Percentiles rank a stretch among this genome's conserved stretches.
Evolutionary conservation across 2,113 vertebrate species (phyloP).

Genomic region (Mobula hypostoma): DNA sequence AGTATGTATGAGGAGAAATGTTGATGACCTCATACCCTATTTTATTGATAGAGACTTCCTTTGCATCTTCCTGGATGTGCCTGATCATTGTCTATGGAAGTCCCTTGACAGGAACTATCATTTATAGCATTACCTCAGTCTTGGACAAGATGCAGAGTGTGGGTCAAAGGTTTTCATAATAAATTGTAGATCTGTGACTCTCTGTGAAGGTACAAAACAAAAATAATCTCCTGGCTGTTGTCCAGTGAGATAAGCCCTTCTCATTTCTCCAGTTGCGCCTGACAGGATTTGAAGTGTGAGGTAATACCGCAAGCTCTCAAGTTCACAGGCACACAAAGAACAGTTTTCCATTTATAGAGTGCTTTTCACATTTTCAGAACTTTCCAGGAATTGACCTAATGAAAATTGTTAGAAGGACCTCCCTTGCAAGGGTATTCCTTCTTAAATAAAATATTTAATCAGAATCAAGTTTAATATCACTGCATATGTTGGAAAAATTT

Average conservation of each 20-base stretch:
- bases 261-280: background rate
- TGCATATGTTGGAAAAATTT: too few species aligned
- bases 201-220: background rate
- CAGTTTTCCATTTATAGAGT: background rate
- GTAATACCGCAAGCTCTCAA: background rate
- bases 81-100: background rate
- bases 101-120: background rate
- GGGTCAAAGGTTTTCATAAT: background rate
- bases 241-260: background rate
- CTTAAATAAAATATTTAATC: too few species aligned
- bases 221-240: background rate
- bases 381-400: too few species aligned
- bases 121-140: background rate
- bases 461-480: too few species aligned
- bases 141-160: background rate
- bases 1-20: background rate
- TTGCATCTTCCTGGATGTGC: background rate
- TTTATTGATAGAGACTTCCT: background rate
- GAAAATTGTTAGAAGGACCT: too few species aligned
- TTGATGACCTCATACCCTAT: background rate
- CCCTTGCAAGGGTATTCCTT: too few species aligned
- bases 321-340: background rate
- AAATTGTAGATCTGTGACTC: background rate
- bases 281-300: too few species aligned
- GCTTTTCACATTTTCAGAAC: background rate